Conservation (phyloP, 2,888 invertebrate species). For the Megamerina dolium region DNA sequence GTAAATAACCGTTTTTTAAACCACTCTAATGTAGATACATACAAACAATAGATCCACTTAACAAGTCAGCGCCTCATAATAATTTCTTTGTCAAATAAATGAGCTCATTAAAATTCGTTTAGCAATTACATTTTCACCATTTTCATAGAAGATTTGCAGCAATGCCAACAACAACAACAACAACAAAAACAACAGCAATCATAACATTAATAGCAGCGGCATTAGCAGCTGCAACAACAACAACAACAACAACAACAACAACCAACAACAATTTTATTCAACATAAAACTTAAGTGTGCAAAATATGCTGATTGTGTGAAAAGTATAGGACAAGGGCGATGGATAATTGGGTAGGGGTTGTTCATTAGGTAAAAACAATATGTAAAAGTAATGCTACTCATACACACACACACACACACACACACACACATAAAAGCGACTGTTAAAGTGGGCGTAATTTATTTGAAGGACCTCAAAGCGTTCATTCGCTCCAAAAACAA, state of each 20-base stretch:
- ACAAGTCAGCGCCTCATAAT: background rate
- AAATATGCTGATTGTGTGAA: conserved; percentile 26
- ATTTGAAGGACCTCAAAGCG: too few relatives aligned
- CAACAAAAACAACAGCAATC: too few relatives aligned
- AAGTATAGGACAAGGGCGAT: too few relatives aligned
- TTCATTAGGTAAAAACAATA: background rate
- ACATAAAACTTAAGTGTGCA: conserved; percentile 13
- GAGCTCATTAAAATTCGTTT: conserved; percentile 45
- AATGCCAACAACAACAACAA: background rate
- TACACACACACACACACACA: background rate
- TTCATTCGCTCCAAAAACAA: too few relatives aligned
- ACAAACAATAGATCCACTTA: too few relatives aligned
- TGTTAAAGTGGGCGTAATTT: background rate
- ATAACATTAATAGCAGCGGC: too few relatives aligned
- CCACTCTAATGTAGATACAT: too few relatives aligned
- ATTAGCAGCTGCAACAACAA: too few relatives aligned
- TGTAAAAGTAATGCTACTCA: too few relatives aligned
- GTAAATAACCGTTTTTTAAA: too few relatives aligned
- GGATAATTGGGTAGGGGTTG: too few relatives aligned
- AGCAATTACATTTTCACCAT: conserved; percentile 39
- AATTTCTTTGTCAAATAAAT: conserved; percentile 44
- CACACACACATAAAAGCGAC: background rate
- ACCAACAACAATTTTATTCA: conserved; percentile 28
- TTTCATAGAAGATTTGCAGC: conserved; percentile 13
- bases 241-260: conserved; percentile 2